phyloP scores from a whole-genome alignment of 2,113 vertebrate genomes.

The Sus scrofa region T2T-Sscrofa CM000812.6:243520001-243520500 shows the following conservation, averaged over 20 bases:
- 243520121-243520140: neutral
- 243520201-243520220: neutral
- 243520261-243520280: constrained; percentile 50
- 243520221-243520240: neutral
- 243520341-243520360: constrained; percentile 64
- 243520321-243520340: constrained; percentile 46
- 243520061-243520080: neutral
- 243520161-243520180: constrained; percentile 27
- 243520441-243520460: constrained; percentile 84
- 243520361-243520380: constrained; percentile 57
- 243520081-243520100: neutral
- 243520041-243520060: neutral
- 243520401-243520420: constrained; percentile 73
- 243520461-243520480: constrained; percentile 79
- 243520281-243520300: constrained; percentile 59
- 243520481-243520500: constrained; percentile 82
- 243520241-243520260: constrained; percentile 26
- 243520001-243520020: neutral
- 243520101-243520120: neutral
- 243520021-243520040: neutral
- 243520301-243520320: constrained; percentile 53
- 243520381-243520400: constrained; percentile 70
- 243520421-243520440: constrained; percentile 68
- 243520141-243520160: neutral
- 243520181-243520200: neutral